Evolutionary conservation across 2,888 invertebrate genomes (phyloP), one percentile per base, ranked within the genome.

Genomic region (Xanthia icteritia): DNA sequence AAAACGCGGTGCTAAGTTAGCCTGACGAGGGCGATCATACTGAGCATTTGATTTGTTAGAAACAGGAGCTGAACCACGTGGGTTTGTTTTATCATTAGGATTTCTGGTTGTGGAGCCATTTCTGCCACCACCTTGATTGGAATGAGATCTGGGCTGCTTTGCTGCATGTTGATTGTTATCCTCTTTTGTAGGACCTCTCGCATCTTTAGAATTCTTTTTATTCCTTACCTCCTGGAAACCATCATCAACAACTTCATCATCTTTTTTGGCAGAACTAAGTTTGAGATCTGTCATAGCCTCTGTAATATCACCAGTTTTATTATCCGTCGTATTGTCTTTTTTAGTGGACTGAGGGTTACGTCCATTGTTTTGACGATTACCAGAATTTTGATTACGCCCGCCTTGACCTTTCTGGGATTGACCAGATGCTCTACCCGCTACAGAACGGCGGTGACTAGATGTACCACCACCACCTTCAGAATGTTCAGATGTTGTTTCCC

Each of bases 141-240:
- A 94, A 90, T 95, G 94, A 90, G 97, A 96, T 91, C 96, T 93
- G 66, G 96, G 95, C 84, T 94, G 94, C 87, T 94, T 96, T 81
- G 90, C 76, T 76, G 86, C 80, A 83, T 92, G 89, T 83, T 91
- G 92, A 85, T 79, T 85, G 58, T 67, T 93, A 65, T 97, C 96
- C 39, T 96, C 96, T 89, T 96, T 96, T 13, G 89, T 76, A 51
- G 93, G 90, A 45, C 91, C 93, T 78, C 96, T 96, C 0, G 97
- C 92, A 73, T 98, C 98, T 89, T 98, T 98, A 0, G 97, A 97
- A 86, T 97, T 97, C 92, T 98, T 98, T 93, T 98, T 98, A 75
- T 98, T 98, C 78, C 98, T 97, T 13, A 98, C 99, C 93, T 99
- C 98, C 94, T 98, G 98, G 94, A 99, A 98, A 69, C 98, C 98